Base-by-base conservation (phyloP, 2,888 invertebrate genomes). In the Drosophila neotestacea region DNA sequence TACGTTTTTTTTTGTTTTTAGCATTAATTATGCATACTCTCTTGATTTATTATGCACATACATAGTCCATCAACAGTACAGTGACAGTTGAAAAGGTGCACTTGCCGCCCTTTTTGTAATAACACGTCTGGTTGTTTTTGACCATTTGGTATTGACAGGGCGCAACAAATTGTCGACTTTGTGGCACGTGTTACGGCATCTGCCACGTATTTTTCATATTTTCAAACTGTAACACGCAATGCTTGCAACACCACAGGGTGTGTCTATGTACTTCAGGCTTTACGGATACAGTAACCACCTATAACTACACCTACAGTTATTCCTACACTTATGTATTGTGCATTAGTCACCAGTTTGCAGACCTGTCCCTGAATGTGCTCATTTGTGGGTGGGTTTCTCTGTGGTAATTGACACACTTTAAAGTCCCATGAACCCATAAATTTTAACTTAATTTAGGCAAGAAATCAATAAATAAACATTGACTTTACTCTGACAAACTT, bases 31-130 rank as follows among this genome's bases (percentile, higher is more conserved):
- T 85, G 85, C 73, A 80, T 61, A 64, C 69, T 27, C 71, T 52
- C 67, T 80, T 82, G 79, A 85, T 85, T 84, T 82, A 85, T 82
- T 85, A 85, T 85, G 78, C 80, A 79, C 82, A 73, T 34, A 27
- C 82, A 73, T 27, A 27, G 56, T 54, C 32, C 32, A 32, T 32
- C 32, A 32, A 6, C 32, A 6, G 32, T 32, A 32, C 9, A 7
- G 67, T 68, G 66, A 71, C 70, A 52, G 13, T 34, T 30, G 36
- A 59, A 75, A 60, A 11, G 46, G 51, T 72, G 58, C 59, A 71
- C 59, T 58, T 69, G 27, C 54, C 32, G n/a, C 30, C 11, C 2
- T 22, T 11, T 47, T 60, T 39, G 58, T 42, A 54, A 52, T 56
- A 61, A 56, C 61, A 62, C 56, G 72, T 61, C 27, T 41, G 32